Evolutionary conservation across 1,140 invertebrate genomes (phyloP).

Genomic region (Drosophila seguyi): DNA sequence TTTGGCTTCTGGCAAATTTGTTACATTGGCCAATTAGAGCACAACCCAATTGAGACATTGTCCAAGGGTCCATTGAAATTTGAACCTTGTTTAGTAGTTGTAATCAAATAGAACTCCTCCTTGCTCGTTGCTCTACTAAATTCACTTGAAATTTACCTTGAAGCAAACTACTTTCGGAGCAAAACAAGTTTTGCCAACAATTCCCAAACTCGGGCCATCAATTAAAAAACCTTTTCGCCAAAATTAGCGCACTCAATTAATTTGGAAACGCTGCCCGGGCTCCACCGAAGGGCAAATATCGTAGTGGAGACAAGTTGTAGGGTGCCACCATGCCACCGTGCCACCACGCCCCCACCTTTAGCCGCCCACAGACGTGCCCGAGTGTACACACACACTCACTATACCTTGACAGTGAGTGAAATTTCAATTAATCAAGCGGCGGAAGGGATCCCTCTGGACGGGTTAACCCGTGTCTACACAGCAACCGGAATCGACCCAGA

Average conservation of each 20-base stretch:
- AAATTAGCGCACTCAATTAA: constrained; percentile 83
- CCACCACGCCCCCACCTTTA: neutral
- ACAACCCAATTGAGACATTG: constrained; percentile 15
- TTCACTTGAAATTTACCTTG: constrained; percentile 16
- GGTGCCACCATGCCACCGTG: neutral
- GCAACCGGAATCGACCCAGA: constrained; percentile 52
- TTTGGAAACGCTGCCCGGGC: constrained; percentile 64
- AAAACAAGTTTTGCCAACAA: constrained; percentile 43
- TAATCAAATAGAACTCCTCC: constrained; percentile 14
- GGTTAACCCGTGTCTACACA: constrained; percentile 52
- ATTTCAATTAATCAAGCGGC: constrained; percentile 80
- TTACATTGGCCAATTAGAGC: constrained; percentile 10
- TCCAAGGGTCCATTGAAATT: constrained; percentile 26
- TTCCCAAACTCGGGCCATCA: constrained; percentile 55
- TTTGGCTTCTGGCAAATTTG: constrained; percentile 25
- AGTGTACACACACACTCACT: constrained; percentile 6
- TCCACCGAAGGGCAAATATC: constrained; percentile 15
- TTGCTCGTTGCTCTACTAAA: neutral
- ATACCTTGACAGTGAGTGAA: constrained; percentile 76
- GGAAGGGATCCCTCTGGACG: constrained; percentile 47
- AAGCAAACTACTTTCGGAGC: constrained; percentile 22
- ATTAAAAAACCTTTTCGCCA: constrained; percentile 78
- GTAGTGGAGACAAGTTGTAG: constrained; percentile 41
- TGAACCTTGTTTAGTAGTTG: constrained; percentile 16
- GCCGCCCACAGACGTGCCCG: too few species aligned